These are phyloP conservation scores for Gnathonemus echidnorhynchus DNA, from an alignment of 2,113 vertebrate genomes.

Conservation along the genomic window DNA sequence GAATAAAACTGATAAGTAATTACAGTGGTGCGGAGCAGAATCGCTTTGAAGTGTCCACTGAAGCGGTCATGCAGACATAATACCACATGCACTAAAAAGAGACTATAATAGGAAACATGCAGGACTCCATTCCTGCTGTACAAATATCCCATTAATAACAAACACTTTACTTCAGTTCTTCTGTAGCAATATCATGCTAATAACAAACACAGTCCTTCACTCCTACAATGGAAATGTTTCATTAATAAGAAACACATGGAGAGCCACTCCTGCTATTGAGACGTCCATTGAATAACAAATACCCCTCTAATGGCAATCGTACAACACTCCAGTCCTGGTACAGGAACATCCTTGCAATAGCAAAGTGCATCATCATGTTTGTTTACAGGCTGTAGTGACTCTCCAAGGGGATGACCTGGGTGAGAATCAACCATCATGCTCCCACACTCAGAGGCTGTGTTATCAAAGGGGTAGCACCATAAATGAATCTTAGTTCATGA, in stretches of 20 bases:
- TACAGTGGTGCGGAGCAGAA: background rate
- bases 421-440: background rate
- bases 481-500: background rate
- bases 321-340: background rate
- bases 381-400: background rate
- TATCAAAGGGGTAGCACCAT: background rate
- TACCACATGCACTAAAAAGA: background rate
- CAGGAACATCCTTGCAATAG: background rate
- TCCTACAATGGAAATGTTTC: background rate
- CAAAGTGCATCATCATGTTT: background rate
- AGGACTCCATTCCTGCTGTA: background rate
- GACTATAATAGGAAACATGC: background rate
- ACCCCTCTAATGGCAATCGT: background rate
- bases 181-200: background rate
- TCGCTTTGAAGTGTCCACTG: background rate
- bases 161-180: background rate
- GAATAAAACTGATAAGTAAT: background rate
- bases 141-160: background rate
- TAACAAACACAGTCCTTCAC: background rate
- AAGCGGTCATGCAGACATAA: background rate
- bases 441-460: background rate
- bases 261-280: background rate
- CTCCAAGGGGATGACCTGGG: background rate
- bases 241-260: background rate
- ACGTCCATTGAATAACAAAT: slow-evolving; percentile 5